Evolutionary conservation across 2,113 vertebrate genomes (phyloP), one percentile per base, ranked within the genome.

Genomic region (Rhinoderma darwinii): DNA sequence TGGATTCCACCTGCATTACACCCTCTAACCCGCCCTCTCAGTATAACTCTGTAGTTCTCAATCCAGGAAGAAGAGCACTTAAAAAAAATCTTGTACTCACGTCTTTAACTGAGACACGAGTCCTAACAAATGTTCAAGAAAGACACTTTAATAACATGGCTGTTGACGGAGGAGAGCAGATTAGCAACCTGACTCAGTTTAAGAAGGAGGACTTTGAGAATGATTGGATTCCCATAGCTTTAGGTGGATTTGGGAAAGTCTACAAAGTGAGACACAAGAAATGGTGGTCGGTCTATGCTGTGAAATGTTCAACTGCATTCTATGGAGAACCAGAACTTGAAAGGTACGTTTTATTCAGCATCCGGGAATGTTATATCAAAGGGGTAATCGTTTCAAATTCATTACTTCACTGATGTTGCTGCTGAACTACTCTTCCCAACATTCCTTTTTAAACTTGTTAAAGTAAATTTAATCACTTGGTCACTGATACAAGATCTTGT

Each of bases 211-310:
- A 97, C 77, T 98, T 97, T 39, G 95, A 97, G 89, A 91, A 91
- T 0, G 92, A 96, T 75, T 96, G 96, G 95, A 89, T 87, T 12
- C 95, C 89, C 2, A 88, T 96, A 89, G 93, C 93, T 43, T 95
- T 95, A 1, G 91, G 95, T 9, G 94, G 92, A 89, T 96, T 95
- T 10, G 91, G 95, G 56, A 93, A 92, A 0, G 93, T 97, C 47
- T 96, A 96, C 92, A 95, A 93, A 90, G 96, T 94, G 61, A 95
- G 93, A 84, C 92, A 96, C 83, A 96, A 93, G 89, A 76, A 88
- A 50, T 94, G 94, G 95, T 89, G 91, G 86, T 95, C 94, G 0
- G 91, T 91, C 0, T 95, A 92, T 25, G 96, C 94, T 0, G 83
- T 97, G 80, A 97, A 97, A 84, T 93, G 92, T 68, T 94, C 92